Base-by-base conservation (phyloP, 2,797 vertebrate species). In the Tympanoctomys barrerae region DNA sequence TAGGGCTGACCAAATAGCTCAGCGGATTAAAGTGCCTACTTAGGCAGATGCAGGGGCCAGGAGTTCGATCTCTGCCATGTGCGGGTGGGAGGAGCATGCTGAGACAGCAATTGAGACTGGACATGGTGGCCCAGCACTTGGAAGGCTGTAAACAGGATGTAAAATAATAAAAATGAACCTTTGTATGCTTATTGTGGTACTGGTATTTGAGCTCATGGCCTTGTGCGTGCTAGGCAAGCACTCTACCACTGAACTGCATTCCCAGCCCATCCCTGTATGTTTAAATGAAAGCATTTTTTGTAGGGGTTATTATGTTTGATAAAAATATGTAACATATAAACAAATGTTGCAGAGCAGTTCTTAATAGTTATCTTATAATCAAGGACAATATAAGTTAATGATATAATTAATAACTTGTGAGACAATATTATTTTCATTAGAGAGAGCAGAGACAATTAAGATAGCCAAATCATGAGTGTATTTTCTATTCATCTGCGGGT, bases 381-480 rank as follows among this genome's bases (percentile, higher is more conserved):
- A 91, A 87, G 70, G 81, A 93, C 49, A 57, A 75, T 90, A 13
- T 26, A 89, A 92, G 52, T 52, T 28, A 85, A 70, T 7, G 95
- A 36, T 71, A 46, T 66, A 90, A 73, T 64, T 77, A 92, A 87
- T 1, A 64, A 26, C 39, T 39, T 85, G 2, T 82, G 92, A n/a
- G 61, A 87, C 0, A 57, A 21, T 77, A 80, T 36, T 4, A 46
- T 85, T 78, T 28, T 66, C 36, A 52, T 66, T 66, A 86, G 73
- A 90, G 78, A 82, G 71, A 88, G 7, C 28, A 88, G 90, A 84
- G 80, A 52, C 18, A 59, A 90, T 82, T 70, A 70, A 82, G 71
- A 73, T 62, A 57, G 12, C 36, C 26, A 87, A 24, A 62, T 18
- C 61, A 13, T 19, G 5, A 82, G 42, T 80, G 59, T 52, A 66